These are phyloP conservation scores for Trichopoda pennipes DNA, from an alignment of 2,888 invertebrate genomes.

Conservation along the genomic window DNA sequence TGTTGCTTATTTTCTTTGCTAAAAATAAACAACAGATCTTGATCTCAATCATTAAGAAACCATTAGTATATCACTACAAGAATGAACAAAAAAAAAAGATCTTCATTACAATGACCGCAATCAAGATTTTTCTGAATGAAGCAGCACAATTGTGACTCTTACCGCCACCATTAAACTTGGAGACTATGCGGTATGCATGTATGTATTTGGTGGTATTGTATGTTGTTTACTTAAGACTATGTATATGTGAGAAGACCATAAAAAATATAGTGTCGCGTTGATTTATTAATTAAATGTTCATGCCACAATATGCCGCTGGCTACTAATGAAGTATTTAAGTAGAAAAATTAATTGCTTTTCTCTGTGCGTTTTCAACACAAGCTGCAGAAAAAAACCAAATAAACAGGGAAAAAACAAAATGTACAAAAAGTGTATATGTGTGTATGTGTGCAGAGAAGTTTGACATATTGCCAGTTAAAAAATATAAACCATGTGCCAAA, in stretches of 20 bases:
- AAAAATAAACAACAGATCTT: conserved; percentile 44
- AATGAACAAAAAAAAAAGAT: conserved; percentile 41
- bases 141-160: conserved; percentile 46
- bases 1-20: not conserved
- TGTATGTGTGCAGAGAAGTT: conserved; percentile 57
- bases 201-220: conserved; percentile 23
- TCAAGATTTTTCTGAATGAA: conserved; percentile 51
- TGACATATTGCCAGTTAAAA: conserved; percentile 62
- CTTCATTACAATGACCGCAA: conserved; percentile 42
- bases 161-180: conserved; percentile 17
- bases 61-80: conserved; percentile 38
- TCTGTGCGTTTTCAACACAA: conserved; percentile 56
- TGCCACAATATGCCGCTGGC: conserved; percentile 57
- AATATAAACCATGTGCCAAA: conserved; percentile 58
- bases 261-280: conserved; percentile 76
- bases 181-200: conserved; percentile 14
- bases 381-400: conserved; percentile 25
- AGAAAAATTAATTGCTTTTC: conserved; percentile 75
- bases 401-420: conserved; percentile 7
- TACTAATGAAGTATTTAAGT: conserved; percentile 67
- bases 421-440: conserved; percentile 63
- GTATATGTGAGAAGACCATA: conserved; percentile 19
- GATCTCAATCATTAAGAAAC: conserved; percentile 61
- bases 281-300: conserved; percentile 79
- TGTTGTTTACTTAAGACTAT: not conserved